A percentile compares a stretch with the other conserved stretches of the same genome.
These are phyloP conservation scores for Pipistrellus pipistrellus DNA, from an alignment of 2,797 vertebrate genomes.

Conservation along the genomic window DNA sequence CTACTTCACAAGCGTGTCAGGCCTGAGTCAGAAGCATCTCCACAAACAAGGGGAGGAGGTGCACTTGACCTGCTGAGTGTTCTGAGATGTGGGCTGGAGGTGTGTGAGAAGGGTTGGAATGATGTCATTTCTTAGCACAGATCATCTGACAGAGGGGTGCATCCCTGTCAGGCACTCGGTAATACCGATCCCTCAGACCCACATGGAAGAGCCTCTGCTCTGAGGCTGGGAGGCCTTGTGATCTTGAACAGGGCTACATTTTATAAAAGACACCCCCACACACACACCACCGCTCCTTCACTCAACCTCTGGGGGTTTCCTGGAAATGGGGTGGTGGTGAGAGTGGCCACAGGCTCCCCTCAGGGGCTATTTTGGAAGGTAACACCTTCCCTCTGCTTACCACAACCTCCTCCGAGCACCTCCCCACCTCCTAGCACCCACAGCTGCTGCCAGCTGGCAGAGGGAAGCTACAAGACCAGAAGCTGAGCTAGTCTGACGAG, in stretches of 20 bases:
- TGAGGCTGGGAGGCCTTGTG: background rate
- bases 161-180: background rate
- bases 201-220: too few species aligned
- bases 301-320: conserved; percentile 46
- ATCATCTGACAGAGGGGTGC: background rate
- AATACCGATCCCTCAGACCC: background rate
- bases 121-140: background rate
- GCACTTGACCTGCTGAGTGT: background rate
- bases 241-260: background rate
- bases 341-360: background rate
- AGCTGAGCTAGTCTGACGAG: background rate
- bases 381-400: conserved; percentile 55
- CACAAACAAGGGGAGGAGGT: background rate
- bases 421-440: background rate
- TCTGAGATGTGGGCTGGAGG: background rate
- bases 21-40: background rate
- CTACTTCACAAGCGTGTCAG: background rate
- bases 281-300: background rate
- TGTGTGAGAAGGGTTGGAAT: background rate
- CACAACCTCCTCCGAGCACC: background rate
- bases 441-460: background rate
- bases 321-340: conserved; percentile 53
- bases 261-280: conserved; percentile 9
- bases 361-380: conserved; percentile 65
- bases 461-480: conserved; percentile 48